Conservation (phyloP, 2,113 vertebrate genomes). For the Alexandromys fortis region DNA sequence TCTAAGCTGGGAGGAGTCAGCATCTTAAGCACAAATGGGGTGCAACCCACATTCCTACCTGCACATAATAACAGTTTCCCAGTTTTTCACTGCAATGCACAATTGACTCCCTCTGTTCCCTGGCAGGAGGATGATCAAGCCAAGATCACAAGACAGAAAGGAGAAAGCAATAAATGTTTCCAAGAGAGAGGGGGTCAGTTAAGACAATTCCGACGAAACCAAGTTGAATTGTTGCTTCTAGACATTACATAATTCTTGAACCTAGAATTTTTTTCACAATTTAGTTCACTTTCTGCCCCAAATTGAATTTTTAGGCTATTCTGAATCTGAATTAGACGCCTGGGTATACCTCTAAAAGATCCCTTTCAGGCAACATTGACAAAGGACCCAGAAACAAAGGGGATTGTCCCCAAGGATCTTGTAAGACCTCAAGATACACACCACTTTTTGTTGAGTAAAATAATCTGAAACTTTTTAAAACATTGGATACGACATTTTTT, state of each 20-base stretch:
- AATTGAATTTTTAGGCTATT: constrained; percentile 45
- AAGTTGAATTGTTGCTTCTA: not conserved
- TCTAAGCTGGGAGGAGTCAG: not conserved
- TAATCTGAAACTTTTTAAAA: constrained; percentile 82
- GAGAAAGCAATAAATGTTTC: not conserved
- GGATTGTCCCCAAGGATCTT: constrained; percentile 79
- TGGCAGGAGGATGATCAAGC: no score
- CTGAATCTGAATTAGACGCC: not conserved
- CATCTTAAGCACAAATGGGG: not conserved
- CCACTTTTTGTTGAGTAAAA: constrained; percentile 67
- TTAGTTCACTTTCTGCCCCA: not conserved
- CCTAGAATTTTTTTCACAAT: not conserved
- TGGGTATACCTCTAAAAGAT: constrained; percentile 67
- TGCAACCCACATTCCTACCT: not conserved
- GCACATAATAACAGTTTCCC: not conserved
- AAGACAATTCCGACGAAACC: not conserved
- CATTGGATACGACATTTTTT: constrained; percentile 82
- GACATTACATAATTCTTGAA: not conserved
- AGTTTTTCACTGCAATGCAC: no score
- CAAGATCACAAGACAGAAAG: not conserved
- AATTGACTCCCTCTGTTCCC: no score
- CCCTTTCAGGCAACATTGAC: constrained; percentile 73
- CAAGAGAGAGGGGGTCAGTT: not conserved
- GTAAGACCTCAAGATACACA: constrained; percentile 70
- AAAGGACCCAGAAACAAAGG: constrained; percentile 78